Percentiles rank a stretch among this genome's conserved stretches.
phyloP scores from a whole-genome alignment of 2,797 vertebrate genomes.

The Heterohyrax brucei region DNA sequence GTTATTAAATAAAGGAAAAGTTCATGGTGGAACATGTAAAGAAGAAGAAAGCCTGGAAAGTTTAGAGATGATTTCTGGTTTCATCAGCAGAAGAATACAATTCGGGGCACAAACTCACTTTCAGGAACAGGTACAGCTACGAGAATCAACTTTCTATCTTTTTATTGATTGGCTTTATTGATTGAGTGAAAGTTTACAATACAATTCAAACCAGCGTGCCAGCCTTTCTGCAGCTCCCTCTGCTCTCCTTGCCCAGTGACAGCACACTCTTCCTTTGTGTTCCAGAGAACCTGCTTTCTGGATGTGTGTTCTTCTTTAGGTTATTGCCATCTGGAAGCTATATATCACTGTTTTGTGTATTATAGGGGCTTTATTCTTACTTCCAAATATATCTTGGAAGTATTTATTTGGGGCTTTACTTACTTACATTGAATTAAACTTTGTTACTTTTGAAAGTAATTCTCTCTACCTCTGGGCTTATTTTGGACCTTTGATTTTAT shows the following conservation, averaged over 20 bases:
- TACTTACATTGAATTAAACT: conserved; percentile 30
- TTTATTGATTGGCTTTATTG: no score
- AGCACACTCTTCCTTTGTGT: no score
- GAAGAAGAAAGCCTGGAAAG: background rate
- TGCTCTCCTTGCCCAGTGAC: no score
- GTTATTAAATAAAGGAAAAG: conserved; percentile 8
- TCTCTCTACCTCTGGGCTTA: background rate
- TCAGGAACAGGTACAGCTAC: background rate
- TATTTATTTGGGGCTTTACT: conserved; percentile 16
- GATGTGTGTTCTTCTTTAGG: background rate
- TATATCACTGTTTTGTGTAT: background rate
- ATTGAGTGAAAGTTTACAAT: no score
- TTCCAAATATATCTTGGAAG: conserved; percentile 39
- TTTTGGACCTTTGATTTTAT: background rate
- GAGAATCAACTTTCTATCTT: background rate
- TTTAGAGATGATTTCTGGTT: conserved; percentile 4
- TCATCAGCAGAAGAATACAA: background rate
- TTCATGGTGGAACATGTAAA: background rate
- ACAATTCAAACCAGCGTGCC: no score
- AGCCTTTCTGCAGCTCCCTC: no score
- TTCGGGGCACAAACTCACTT: background rate
- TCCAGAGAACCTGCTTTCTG: background rate
- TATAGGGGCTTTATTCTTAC: background rate
- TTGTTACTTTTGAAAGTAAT: conserved; percentile 41
- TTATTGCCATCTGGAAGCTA: background rate